Conservation (phyloP, 2,113 vertebrate genomes). For the Zapornia atra region DNA sequence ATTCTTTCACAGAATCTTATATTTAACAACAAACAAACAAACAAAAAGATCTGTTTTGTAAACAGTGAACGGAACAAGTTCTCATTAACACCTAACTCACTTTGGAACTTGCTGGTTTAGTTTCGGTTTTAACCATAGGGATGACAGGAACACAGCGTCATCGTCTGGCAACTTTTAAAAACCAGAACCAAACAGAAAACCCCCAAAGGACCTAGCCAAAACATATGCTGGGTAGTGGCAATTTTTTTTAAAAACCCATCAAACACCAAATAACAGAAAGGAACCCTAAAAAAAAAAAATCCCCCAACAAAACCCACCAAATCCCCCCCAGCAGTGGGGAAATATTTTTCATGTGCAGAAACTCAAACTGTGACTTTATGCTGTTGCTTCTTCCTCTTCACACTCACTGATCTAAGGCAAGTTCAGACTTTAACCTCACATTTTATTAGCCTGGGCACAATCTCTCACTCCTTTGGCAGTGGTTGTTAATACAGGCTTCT, state of each 20-base stretch:
- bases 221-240: background rate
- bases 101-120: background rate
- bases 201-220: background rate
- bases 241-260: background rate
- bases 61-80: background rate
- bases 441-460: background rate
- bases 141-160: background rate
- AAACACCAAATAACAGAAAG: too few relatives aligned
- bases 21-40: background rate
- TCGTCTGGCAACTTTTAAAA: background rate
- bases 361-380: background rate
- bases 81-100: background rate
- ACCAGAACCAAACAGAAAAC: background rate
- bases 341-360: background rate
- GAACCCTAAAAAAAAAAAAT: too few relatives aligned
- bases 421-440: background rate
- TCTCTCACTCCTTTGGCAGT: background rate
- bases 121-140: background rate
- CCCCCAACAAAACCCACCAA: too few relatives aligned
- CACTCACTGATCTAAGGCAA: accelerated
- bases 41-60: background rate
- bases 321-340: background rate
- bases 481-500: background rate
- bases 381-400: background rate
- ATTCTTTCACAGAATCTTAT: background rate